Conservation (phyloP, 2,797 vertebrate genomes). For the Nyctalus aviator region DNA sequence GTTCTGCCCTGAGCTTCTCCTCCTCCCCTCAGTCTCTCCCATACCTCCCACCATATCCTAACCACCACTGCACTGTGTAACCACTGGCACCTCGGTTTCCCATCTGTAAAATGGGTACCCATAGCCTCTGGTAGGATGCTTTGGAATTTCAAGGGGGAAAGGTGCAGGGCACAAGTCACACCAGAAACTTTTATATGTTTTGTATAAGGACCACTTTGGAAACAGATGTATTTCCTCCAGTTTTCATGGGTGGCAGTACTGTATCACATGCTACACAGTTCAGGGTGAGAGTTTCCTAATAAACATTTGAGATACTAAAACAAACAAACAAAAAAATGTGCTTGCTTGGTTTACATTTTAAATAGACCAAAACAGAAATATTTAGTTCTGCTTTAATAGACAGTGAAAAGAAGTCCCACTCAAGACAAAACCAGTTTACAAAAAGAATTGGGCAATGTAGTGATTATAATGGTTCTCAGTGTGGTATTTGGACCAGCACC, state of each 20-base stretch:
- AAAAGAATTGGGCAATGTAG: not conserved
- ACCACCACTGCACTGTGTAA: not conserved
- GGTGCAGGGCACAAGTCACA: not conserved
- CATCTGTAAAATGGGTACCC: conserved; percentile 36
- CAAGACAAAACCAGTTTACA: conserved; percentile 34
- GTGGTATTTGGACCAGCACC: not conserved
- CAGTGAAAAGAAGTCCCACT: not conserved
- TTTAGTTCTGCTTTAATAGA: conserved; percentile 51
- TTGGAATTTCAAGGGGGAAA: not conserved
- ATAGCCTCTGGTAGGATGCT: not conserved
- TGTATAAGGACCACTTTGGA: conserved; percentile 66
- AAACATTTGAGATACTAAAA: conserved; percentile 82
- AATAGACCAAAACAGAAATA: conserved; percentile 40
- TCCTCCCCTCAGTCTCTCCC: not conserved
- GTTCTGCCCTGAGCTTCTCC: not conserved
- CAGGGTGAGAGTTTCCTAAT: conserved; percentile 85
- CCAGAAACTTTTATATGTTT: conserved; percentile 78
- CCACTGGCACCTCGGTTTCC: conserved; percentile 6
- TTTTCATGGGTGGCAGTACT: conserved; percentile 29
- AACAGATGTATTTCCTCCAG: not conserved
- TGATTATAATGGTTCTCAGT: not conserved
- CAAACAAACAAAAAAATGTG: too few species aligned
- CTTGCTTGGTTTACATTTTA: not conserved
- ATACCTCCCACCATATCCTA: not conserved
- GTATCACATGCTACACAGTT: conserved; percentile 37